Evolutionary conservation across 2,113 vertebrate genomes (phyloP).

Genomic region (Nesospiza acunhae): DNA sequence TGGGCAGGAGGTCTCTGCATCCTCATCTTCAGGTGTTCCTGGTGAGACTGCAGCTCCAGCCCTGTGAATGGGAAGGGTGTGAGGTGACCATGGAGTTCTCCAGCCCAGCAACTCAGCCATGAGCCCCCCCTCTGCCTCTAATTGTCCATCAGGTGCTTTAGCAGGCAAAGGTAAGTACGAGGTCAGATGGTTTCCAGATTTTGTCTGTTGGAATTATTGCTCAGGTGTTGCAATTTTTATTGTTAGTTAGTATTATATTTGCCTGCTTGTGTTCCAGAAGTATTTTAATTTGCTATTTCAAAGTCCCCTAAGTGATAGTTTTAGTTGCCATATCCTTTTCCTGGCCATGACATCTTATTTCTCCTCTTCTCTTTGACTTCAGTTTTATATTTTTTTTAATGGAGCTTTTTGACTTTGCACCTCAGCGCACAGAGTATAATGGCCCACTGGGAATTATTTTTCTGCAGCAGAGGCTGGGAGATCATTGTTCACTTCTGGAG

Average conservation of each 20-base stretch:
- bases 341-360: neutral
- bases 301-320: neutral
- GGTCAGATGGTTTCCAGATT: neutral
- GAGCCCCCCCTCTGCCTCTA: neutral
- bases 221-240: neutral
- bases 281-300: neutral
- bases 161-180: fast-evolving
- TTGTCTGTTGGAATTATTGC: neutral
- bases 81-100: neutral
- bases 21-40: neutral
- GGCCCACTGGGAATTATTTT: neutral
- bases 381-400: neutral
- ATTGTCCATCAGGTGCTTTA: neutral
- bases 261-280: neutral
- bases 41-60: neutral
- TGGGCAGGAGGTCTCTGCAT: fast-evolving
- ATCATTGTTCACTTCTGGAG: neutral
- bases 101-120: neutral
- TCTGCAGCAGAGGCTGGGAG: neutral
- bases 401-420: neutral
- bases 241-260: fast-evolving
- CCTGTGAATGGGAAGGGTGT: fast-evolving
- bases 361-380: neutral
- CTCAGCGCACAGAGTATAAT: neutral
- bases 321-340: neutral